These are phyloP conservation scores for Melanchra persicariae DNA, from an alignment of 2,888 invertebrate genomes.

Conservation along the genomic window DNA sequence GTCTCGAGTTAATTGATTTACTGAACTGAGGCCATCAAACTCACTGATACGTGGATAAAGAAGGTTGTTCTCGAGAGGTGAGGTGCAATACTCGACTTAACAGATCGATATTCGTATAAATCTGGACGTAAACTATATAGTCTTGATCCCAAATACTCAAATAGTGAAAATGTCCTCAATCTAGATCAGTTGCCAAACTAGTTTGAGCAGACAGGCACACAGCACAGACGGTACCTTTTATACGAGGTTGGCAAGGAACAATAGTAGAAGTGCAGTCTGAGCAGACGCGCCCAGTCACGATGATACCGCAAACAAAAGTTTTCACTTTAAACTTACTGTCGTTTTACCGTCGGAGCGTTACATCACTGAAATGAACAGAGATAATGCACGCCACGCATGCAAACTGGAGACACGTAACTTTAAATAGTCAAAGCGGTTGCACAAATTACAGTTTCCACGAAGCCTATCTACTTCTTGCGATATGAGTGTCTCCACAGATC, in stretches of 20 bases:
- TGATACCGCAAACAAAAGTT: constrained; percentile 62
- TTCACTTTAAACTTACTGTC: constrained; percentile 59
- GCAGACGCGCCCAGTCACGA: constrained; percentile 54
- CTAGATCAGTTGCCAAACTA: constrained; percentile 60
- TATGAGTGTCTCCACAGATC: constrained; percentile 69
- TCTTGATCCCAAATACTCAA: constrained; percentile 36
- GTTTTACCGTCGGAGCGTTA: constrained; percentile 46
- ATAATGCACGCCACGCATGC: constrained; percentile 67
- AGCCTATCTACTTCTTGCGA: constrained; percentile 63
- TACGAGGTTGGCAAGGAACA: constrained; percentile 41
- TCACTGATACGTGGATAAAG: constrained; percentile 1
- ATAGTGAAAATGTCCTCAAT: constrained; percentile 42
- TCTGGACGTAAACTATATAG: constrained; percentile 24
- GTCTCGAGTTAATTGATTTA: constrained; percentile 31
- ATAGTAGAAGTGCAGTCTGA: constrained; percentile 44
- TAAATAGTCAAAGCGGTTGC: constrained; percentile 60
- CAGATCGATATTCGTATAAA: constrained; percentile 25
- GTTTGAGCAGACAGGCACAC: constrained; percentile 45
- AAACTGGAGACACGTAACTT: constrained; percentile 68
- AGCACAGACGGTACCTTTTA: constrained; percentile 48
- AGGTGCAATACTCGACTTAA: constrained; percentile 8
- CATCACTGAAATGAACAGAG: constrained; percentile 58
- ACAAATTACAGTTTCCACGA: constrained; percentile 64
- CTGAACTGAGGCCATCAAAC: constrained; percentile 30
- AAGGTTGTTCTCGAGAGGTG: constrained; percentile 9